These are phyloP conservation scores for Sebastes cheni DNA, from an alignment of 2,797 vertebrate genomes.

Conservation along the genomic window DNA sequence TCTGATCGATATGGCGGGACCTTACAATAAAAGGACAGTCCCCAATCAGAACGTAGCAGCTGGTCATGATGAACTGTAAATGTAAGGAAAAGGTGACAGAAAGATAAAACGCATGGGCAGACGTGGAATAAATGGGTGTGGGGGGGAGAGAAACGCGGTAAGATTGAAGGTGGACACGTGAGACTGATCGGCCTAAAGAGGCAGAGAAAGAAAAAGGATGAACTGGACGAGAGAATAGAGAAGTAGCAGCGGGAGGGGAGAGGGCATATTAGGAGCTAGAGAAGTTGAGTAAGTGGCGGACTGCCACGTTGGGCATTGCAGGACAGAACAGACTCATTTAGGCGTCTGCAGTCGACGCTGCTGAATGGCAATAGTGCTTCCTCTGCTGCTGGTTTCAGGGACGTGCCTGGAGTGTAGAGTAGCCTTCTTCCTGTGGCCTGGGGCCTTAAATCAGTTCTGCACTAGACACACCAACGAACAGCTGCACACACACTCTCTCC, in stretches of 20 bases:
- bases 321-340: conserved; percentile 85
- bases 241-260: conserved; percentile 9
- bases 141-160: background rate
- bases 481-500: conserved; percentile 62
- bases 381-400: conserved; percentile 79
- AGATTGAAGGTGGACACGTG: conserved; percentile 15
- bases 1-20: background rate
- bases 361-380: conserved; percentile 84
- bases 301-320: conserved; percentile 71
- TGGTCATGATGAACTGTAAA: conserved; percentile 26
- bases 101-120: conserved; percentile 17
- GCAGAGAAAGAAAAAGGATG: conserved; percentile 19
- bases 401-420: conserved; percentile 82
- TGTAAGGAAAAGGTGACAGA: conserved; percentile 34
- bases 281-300: conserved; percentile 66
- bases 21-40: conserved; percentile 42
- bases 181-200: conserved; percentile 18
- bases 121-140: background rate
- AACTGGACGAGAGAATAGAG: conserved; percentile 32
- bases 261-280: conserved; percentile 44
- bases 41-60: conserved; percentile 32
- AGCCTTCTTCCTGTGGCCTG: conserved; percentile 78
- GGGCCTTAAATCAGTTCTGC: conserved; percentile 80
- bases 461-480: conserved; percentile 74
- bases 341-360: conserved; percentile 69